Conservation (phyloP, 2,888 invertebrate species). For the Nesidiocoris tenuis region DNA sequence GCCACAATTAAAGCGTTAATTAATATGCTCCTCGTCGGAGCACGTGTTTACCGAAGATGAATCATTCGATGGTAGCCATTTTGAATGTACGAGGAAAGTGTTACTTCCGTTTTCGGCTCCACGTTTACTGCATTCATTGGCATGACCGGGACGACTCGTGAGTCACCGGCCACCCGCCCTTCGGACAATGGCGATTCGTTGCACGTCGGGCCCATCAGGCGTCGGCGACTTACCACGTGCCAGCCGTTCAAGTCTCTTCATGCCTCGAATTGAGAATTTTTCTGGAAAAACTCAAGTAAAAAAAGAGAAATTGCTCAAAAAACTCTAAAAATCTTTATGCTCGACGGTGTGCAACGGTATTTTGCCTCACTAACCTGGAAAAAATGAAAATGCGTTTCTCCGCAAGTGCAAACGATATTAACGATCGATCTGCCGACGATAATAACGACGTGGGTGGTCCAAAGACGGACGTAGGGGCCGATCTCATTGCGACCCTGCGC, state of each 20-base stretch:
- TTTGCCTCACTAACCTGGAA: no score
- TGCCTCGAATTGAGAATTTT: neutral
- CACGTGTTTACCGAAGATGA: neutral
- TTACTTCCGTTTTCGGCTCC: constrained; percentile 4
- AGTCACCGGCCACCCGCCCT: constrained; percentile 6
- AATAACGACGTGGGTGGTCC: constrained; percentile 16
- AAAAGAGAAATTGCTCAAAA: no score
- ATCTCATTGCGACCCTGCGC: constrained; percentile 4
- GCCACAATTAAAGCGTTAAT: constrained; percentile 1
- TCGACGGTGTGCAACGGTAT: no score
- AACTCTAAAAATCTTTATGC: no score
- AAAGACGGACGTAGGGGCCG: neutral
- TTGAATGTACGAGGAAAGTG: neutral
- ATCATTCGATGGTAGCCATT: neutral
- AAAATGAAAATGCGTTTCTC: no score
- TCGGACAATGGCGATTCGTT: neutral
- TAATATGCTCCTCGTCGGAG: neutral
- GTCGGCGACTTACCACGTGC: neutral
- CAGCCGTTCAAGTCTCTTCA: neutral
- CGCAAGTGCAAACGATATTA: neutral
- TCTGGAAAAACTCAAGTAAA: no score
- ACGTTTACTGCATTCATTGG: neutral
- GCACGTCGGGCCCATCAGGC: neutral
- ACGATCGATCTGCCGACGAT: neutral
- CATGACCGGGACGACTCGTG: constrained; percentile 3